Conservation (phyloP, 2,888 invertebrate species). For the Drosophila stalkeri region DNA sequence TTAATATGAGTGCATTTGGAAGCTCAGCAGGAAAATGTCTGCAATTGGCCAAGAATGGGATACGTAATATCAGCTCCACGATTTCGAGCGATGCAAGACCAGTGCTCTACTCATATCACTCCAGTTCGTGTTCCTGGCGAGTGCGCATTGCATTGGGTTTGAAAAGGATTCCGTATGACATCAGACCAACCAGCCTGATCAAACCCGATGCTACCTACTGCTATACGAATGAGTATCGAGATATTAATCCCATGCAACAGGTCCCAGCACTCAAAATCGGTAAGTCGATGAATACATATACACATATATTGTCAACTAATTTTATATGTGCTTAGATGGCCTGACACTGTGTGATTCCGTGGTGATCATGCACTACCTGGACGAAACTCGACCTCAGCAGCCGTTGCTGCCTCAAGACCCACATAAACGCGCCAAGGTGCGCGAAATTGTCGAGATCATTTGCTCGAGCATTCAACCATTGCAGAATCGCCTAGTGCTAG, state of each 20-base stretch:
- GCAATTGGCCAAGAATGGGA: neutral
- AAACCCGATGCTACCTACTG: constrained; percentile 89
- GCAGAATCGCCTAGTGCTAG: constrained; percentile 94
- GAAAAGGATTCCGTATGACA: constrained; percentile 97
- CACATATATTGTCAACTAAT: no score
- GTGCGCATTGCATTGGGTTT: constrained; percentile 95
- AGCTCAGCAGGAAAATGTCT: neutral
- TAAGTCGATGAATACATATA: constrained; percentile 82
- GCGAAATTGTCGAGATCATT: constrained; percentile 96
- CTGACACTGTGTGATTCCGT: constrained; percentile 90
- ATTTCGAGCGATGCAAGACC: constrained; percentile 86
- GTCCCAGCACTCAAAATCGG: constrained; percentile 95
- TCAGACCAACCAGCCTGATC: constrained; percentile 91
- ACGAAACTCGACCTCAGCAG: constrained; percentile 94
- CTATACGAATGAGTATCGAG: constrained; percentile 91
- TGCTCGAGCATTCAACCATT: constrained; percentile 97
- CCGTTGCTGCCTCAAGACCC: constrained; percentile 95
- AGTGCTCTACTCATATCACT: constrained; percentile 95
- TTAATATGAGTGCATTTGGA: constrained; percentile 29
- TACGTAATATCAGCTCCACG: neutral
- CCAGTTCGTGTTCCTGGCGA: constrained; percentile 97
- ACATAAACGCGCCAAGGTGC: constrained; percentile 93
- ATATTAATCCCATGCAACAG: constrained; percentile 97
- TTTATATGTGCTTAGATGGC: constrained; percentile 86
- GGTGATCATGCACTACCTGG: constrained; percentile 97